Evolutionary conservation across 2,113 vertebrate species (phyloP), one percentile per base, ranked within the genome.

Genomic region (Microtus oregoni): DNA sequence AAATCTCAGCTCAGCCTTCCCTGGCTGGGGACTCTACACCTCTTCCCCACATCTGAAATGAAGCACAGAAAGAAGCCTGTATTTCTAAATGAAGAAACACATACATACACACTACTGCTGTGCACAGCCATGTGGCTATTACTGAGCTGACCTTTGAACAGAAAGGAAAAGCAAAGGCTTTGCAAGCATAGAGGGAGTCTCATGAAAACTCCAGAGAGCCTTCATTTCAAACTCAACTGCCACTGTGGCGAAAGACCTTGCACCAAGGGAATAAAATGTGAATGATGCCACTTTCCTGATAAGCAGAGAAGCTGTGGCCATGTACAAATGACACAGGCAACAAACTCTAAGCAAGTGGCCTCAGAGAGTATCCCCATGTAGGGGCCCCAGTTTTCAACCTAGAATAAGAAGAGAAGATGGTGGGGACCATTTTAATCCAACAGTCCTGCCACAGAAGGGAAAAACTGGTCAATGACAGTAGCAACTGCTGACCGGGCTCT

Each of bases 111-210:
- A 8, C 44, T 52, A 10, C 38, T 4, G 30, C 76, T 58, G 6
- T 70, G 75, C 0, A 44, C 52, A 70, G 44, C 76, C 24, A 13
- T 9, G 61, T 0, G n/a, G 77, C 86, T 73, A 26, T 83, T 32
- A 35, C 61, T n/a, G 35, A 0, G 32, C 15, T 44, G 55, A 86
- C 52, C 92, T 92, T 70, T 75, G 77, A 77, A 78, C 83, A 93
- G 82, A 92, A 78, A 92, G 85, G 94, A 85, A 91, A 96, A 94
- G 89, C 68, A 95, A 67, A 77, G 30, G 26, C 38, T 83, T 38
- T 35, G 50, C 44, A 35, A 20, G 26, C 32, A 38, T 55, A 92
- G 77, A 91, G 67, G 65, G 26, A 63, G 44, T 38, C 50, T 58
- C 8, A 41, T 58, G 52, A 26, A 1, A 58, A 38, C 4, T 77